A percentile compares a stretch with the other conserved stretches of the same genome.
These are phyloP conservation scores for Rhyacichthys aspro DNA, from an alignment of 2,797 vertebrate species.

Conservation along the genomic window DNA sequence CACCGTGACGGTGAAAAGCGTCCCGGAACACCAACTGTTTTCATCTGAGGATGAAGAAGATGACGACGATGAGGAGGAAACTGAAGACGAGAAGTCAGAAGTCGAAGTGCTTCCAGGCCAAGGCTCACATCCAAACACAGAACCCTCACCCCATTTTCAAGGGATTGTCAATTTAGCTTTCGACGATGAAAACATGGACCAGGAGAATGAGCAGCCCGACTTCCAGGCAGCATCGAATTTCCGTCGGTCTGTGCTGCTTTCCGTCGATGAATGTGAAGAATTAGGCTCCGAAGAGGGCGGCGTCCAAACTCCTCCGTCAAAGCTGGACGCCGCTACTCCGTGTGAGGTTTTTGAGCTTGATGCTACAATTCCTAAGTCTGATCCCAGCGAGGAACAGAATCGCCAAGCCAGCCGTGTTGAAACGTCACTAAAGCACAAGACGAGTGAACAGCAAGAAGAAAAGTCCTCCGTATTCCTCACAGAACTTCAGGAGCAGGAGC, in stretches of 20 bases:
- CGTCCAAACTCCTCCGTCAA: constrained; percentile 73
- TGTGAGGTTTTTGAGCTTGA: constrained; percentile 88
- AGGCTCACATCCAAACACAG: constrained; percentile 61
- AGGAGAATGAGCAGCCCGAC: constrained; percentile 80
- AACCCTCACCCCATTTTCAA: constrained; percentile 84
- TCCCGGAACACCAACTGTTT: constrained; percentile 87
- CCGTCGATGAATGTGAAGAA: constrained; percentile 98
- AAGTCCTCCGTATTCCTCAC: constrained; percentile 60
- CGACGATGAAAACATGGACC: constrained; percentile 90
- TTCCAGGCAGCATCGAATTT: constrained; percentile 86
- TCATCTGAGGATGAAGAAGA: constrained; percentile 94
- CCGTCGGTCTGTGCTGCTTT: constrained; percentile 92
- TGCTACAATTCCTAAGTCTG: constrained; percentile 52
- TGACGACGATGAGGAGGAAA: constrained; percentile 89
- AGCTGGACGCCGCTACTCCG: constrained; percentile 68
- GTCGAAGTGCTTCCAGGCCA: constrained; percentile 86
- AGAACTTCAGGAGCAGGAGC: constrained; percentile 50
- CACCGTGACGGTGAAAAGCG: constrained; percentile 73
- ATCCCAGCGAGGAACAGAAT: constrained; percentile 62
- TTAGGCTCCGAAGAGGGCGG: constrained; percentile 92
- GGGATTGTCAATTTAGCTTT: constrained; percentile 96
- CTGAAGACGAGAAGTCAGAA: constrained; percentile 94
- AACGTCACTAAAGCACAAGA: constrained; percentile 21
- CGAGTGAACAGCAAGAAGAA: constrained; percentile 36
- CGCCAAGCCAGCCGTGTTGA: constrained; percentile 3